Base-by-base conservation (phyloP, 2,113 vertebrate species). In the Pseudopipra pipra region DNA sequence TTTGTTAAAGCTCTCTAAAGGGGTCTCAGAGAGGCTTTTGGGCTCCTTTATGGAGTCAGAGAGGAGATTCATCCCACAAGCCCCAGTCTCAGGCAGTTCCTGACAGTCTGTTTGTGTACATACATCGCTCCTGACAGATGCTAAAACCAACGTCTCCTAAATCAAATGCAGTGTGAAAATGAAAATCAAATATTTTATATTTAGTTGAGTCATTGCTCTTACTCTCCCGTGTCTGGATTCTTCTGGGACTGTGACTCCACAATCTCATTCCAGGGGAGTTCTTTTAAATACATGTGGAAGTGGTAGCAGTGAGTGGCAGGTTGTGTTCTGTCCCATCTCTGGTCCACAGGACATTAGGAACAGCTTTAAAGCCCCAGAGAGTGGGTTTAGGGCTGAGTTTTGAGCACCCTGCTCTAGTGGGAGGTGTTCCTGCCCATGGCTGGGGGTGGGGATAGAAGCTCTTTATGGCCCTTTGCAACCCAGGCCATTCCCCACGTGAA, bases 91-190 rank as follows among this genome's bases (percentile, higher is more conserved):
- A 33, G 28, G 24, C 82, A 66, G 78, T 6, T 78, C 71, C 91
- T 88, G 91, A 30, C 79, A 58, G 66, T 28, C 94, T 66, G 11
- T 87, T 77, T 92, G 89, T 72, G 89, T 74, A 59, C 61, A 14
- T 24, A 82, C 91, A 17, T 58, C 17, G 25, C 86, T 75, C 74
- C 24, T 62, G 89, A 46, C 78, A 90, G 89, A 41, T 58, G 89
- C 66, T 61, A 71, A 77, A 82, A 47, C 10, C 58, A 82, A 24
- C 46, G 35, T 56, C 79, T 95, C 89, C 91, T 39, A 49, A 77
- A 58, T 41, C 71, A 89, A 90, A 14, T 1, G 72, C 76, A 37
- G 76, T 4, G 47, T 43, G 76, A 74, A 71, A 76, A 86, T 20
- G 67, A 88, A 89, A 89, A 86, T 61, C 58, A 70, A 79, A 35